These are phyloP conservation scores for Podocnemis expansa DNA, from an alignment of 2,113 vertebrate species.

Conservation along the genomic window DNA sequence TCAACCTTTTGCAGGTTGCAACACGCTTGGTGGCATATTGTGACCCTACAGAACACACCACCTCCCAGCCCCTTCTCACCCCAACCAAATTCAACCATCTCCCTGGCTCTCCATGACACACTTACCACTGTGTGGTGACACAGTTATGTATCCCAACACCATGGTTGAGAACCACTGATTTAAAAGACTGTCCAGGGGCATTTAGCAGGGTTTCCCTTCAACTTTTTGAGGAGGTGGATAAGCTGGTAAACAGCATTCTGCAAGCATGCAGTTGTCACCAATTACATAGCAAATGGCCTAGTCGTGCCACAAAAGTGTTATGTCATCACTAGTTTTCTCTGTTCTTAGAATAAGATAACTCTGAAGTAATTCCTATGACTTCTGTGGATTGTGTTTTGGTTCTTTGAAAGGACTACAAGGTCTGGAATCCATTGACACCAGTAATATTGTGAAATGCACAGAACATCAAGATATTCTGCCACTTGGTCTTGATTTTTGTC, in stretches of 20 bases:
- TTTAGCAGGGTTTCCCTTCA: background rate
- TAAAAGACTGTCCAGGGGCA: background rate
- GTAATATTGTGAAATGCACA: background rate
- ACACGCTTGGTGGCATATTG: no score
- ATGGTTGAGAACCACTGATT: no score
- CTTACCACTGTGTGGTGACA: no score
- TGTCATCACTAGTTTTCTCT: background rate
- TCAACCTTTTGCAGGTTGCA: no score
- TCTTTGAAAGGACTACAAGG: background rate
- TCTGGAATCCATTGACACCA: background rate
- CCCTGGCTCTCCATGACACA: no score
- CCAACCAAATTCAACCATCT: no score
- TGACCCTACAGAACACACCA: no score
- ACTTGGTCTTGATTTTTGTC: background rate
- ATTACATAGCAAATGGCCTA: background rate
- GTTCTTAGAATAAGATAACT: slow-evolving; percentile 36
- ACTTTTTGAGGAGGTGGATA: background rate
- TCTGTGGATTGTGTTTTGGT: background rate
- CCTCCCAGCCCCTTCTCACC: no score
- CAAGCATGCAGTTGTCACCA: background rate
- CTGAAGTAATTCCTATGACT: slow-evolving; percentile 10
- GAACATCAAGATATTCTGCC: slow-evolving; percentile 3
- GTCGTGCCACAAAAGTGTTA: background rate
- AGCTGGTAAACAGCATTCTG: background rate
- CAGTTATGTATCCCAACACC: no score